Conservation (phyloP, 2,113 vertebrate genomes). For the Sylvietta virens region DNA sequence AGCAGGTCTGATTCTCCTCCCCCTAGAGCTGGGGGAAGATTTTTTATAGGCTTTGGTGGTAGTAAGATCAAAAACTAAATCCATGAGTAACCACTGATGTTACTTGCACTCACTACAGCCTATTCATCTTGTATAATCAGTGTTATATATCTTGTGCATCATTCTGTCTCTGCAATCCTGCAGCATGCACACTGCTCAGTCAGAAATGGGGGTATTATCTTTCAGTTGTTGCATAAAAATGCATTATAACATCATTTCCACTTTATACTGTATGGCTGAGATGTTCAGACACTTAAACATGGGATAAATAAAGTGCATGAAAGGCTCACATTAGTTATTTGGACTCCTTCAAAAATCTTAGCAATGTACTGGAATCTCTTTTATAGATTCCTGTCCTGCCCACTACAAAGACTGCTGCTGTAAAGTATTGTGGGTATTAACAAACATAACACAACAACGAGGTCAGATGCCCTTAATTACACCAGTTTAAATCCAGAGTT, state of each 20-base stretch:
- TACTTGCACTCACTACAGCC: background rate
- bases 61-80: background rate
- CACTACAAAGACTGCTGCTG: background rate
- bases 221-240: background rate
- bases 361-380: background rate
- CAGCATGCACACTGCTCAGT: background rate
- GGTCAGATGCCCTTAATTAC: slow-evolving; percentile 26
- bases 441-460: background rate
- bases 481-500: slow-evolving; percentile 28
- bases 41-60: background rate
- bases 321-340: background rate
- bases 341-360: background rate
- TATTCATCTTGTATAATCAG: background rate
- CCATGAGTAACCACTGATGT: background rate
- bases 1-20: background rate
- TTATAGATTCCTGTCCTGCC: background rate
- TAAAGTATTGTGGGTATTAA: background rate
- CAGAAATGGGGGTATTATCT: background rate
- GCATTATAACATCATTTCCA: background rate
- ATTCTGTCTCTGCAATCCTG: background rate
- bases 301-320: background rate
- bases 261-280: background rate
- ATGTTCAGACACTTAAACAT: background rate
- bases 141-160: rapidly evolving
- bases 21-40: background rate